Evolutionary conservation across 2,888 invertebrate species (phyloP).

Genomic region (Drosophila rellima): DNA sequence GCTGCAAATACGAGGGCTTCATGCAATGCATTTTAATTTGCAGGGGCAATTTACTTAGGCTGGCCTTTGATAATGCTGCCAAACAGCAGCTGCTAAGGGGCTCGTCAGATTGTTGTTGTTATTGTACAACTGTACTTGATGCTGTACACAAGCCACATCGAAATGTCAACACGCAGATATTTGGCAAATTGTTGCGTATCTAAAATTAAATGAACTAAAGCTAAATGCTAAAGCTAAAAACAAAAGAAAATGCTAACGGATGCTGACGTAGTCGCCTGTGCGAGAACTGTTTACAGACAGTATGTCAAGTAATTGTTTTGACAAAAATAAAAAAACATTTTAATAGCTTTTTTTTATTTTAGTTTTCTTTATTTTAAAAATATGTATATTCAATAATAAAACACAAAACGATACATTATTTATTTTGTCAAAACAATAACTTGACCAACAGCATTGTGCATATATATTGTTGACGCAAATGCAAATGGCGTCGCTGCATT

Average conservation of each 20-base stretch:
- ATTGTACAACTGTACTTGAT: conserved; percentile 70
- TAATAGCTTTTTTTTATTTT: neutral
- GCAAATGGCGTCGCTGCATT: conserved; percentile 72
- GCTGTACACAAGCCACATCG: conserved; percentile 35
- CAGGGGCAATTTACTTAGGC: conserved; percentile 32
- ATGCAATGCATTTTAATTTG: conserved; percentile 34
- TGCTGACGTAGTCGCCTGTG: conserved; percentile 65
- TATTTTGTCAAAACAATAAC: neutral
- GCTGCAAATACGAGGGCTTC: conserved; percentile 50
- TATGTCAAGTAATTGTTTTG: neutral
- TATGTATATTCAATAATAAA: too few relatives aligned
- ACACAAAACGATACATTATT: too few relatives aligned
- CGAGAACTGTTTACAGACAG: conserved; percentile 34
- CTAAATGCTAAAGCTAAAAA: conserved; percentile 36
- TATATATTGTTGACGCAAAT: conserved; percentile 67
- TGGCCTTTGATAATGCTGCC: conserved; percentile 30
- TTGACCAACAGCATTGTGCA: conserved; percentile 3
- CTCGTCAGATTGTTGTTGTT: conserved; percentile 57
- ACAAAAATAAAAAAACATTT: neutral
- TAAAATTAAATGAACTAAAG: conserved; percentile 72
- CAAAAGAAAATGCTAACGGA: conserved; percentile 33
- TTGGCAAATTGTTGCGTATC: conserved; percentile 67
- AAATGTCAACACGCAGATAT: conserved; percentile 54
- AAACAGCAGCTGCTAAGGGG: conserved; percentile 41
- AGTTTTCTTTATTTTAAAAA: neutral